Evolutionary conservation across 2,797 vertebrate genomes (phyloP), one percentile per base, ranked within the genome.

Genomic region (Danio choprae): DNA sequence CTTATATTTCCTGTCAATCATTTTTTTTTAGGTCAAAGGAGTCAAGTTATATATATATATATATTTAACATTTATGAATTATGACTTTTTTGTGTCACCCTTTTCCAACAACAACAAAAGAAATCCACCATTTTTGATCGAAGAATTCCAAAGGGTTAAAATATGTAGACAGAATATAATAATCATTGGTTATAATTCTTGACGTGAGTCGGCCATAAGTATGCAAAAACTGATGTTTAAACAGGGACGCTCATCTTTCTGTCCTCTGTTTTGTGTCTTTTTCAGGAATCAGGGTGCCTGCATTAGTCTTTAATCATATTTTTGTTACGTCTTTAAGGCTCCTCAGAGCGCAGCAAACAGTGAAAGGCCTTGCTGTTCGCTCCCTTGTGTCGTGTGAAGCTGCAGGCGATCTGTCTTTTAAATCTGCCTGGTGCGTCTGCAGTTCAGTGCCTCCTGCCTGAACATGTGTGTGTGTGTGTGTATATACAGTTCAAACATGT

Each of bases 291-390:
- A n/a, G 22, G 55, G 59, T 75, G 80, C 74, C 77, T 74, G 72
- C 72, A 76, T 79, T 55, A 62, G 29, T 65, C 41, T 68, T 68
- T 81, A 83, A 79, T 86, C 67, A 73, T 76, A 74, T 71, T 78
- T 78, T 56, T 60, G 41, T 81, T 67, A 62, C 51, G 56, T 51
- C 20, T 77, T 72, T n/a, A 18, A 71, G 48, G 18, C 53, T 15
- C 77, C 62, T 81, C 6, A 2, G 64, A 83, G 74, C 68, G 38
- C 29, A 44, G 65, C 20, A 67, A 62, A 83, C 83, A 74, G 50
- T 68, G 58, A 76, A 65, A 67, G 50, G 46, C 51, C 81, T 63
- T 76, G 60, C 77, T 55, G 63, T 58, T 82, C 77, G 15, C 38
- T 72, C 77, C 80, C 80, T 48, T 53, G 85, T 46, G 77, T 46